Percentiles rank a stretch among this genome's conserved stretches.
Evolutionary conservation across 2,797 vertebrate species (phyloP).

Genomic region (Emydoidea blandingii): DNA sequence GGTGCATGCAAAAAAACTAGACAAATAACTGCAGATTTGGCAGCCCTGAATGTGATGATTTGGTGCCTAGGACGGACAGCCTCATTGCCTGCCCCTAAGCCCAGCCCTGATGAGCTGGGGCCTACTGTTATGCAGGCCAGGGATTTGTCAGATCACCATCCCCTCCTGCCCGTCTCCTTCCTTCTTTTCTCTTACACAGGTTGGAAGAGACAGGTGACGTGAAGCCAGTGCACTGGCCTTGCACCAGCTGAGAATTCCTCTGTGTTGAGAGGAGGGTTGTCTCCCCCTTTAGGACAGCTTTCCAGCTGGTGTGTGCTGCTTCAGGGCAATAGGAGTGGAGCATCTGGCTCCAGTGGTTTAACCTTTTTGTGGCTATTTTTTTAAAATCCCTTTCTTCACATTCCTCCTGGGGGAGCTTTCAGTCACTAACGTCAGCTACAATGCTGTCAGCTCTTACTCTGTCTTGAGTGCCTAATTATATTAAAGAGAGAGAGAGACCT

Average conservation of each 20-base stretch:
- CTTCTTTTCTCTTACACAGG: background rate
- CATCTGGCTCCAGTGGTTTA: background rate
- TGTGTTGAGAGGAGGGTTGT: background rate
- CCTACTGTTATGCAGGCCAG: background rate
- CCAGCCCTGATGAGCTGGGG: rapidly evolving
- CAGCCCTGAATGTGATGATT: background rate
- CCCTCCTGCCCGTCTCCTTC: background rate
- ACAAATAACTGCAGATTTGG: background rate
- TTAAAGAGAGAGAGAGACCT: background rate
- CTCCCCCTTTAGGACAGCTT: background rate
- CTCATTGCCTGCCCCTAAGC: too few relatives aligned
- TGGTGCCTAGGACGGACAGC: too few relatives aligned
- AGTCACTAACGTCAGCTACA: background rate
- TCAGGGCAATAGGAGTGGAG: background rate
- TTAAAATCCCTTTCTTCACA: background rate
- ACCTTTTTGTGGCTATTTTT: conserved; percentile 32
- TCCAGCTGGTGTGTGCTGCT: background rate
- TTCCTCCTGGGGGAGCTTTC: conserved; percentile 13
- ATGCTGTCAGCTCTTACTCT: conserved; percentile 22
- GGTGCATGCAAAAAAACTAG: background rate
- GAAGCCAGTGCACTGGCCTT: background rate
- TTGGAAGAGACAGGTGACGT: background rate
- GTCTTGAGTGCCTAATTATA: conserved; percentile 8
- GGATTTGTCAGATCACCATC: background rate
- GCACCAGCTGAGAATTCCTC: background rate